Evolutionary conservation across 1,140 invertebrate genomes (phyloP), one percentile per base, ranked within the genome.

Genomic region (Cotesia glomerata): DNA sequence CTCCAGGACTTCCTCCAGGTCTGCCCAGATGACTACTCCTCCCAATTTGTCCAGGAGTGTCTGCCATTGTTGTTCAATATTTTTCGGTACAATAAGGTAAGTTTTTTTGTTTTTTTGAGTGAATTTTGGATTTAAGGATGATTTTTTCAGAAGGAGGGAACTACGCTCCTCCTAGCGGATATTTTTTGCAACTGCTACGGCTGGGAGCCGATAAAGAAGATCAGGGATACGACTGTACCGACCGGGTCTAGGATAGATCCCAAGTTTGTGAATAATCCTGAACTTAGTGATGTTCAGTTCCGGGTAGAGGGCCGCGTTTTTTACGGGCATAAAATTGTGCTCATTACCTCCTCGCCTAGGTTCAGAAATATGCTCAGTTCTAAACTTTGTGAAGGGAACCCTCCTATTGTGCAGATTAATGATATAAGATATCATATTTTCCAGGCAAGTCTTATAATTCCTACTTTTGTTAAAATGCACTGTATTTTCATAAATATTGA

Each of bases 341-440:
- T 97, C 36, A 94, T 97, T 26, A 97, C 95, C 9, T 95, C 95
- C 49, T 97, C 95, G 7, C 91, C 94, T 13, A 89, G 94, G 69
- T 93, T 97, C 76, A 91, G 95, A 77, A 93, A 92, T 54, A 96
- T 97, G 95, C 87, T 97, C 26, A 95, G 91, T 78, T 92, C 92
- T 3, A 93, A 94, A 80, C 82, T 93, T 59, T 92, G 91, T 77
- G 92, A 95, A 76, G 92, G 92, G 11, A 92, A 89, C 78, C 90
- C 95, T 54, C 94, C 94, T 0, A 93, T 95, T 54, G 94, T 97
- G 64, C 95, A 97, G 84, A 97, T 97, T 75, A 97, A 96, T 78
- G 95, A 97, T 82, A 97, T 97, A 72, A 88, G 95, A 82, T 97
- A 97, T 85, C 93, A 96, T 79, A 97, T 96, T 77, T 96, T 96